A percentile compares a stretch with the other conserved stretches of the same genome.
Conservation (phyloP, 2,113 vertebrate genomes). For the Ramphastos sulfuratus region DNA sequence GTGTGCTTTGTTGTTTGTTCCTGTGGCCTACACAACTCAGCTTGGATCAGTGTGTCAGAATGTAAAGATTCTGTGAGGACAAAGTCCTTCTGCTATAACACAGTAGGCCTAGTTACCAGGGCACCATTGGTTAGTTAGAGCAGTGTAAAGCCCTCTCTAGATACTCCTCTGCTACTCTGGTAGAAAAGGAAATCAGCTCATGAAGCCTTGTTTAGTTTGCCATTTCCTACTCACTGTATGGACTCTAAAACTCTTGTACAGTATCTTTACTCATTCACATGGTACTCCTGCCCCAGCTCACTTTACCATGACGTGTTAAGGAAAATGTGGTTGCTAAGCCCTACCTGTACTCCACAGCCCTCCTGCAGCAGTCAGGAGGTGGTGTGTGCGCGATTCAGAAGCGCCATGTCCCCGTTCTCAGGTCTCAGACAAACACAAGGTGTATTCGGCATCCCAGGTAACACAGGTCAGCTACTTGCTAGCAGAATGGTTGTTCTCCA, state of each 20-base stretch:
- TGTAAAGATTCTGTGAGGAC: not conserved
- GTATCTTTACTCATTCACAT: not conserved
- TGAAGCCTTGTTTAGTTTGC: constrained; percentile 24
- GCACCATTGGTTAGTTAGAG: not conserved
- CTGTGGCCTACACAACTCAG: not conserved
- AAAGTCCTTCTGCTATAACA: not conserved
- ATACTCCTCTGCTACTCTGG: constrained; percentile 24
- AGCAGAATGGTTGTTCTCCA: not conserved
- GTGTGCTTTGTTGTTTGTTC: not conserved
- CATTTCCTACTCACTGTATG: not conserved
- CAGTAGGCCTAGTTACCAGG: not conserved
- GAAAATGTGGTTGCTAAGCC: not conserved
- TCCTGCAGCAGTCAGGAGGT: not conserved
- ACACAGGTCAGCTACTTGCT: not conserved
- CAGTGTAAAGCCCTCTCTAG: not conserved
- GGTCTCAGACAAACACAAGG: not conserved
- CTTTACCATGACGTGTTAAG: not conserved
- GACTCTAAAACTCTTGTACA: constrained; percentile 45
- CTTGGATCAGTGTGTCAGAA: not conserved
- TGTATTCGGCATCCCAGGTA: not conserved
- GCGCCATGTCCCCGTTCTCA: not conserved
- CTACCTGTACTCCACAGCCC: not conserved
- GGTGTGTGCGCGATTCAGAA: not conserved
- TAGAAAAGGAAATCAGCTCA: constrained; percentile 28
- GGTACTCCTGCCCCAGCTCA: not conserved